Conservation (phyloP, 2,888 invertebrate species). For the Furcula furcula region DNA sequence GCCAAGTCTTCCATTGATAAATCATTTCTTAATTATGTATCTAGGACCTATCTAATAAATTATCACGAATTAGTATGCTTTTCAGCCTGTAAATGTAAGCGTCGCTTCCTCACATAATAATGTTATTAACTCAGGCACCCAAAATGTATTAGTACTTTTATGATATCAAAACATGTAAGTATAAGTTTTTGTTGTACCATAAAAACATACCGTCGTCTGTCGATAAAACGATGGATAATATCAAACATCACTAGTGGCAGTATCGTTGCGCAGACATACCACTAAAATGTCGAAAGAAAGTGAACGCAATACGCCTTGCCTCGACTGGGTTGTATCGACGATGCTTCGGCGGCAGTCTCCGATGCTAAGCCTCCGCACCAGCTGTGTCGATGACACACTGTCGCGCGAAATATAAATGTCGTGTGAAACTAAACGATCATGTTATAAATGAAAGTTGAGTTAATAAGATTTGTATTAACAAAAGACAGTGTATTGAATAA, state of each 20-base stretch:
- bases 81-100: no score
- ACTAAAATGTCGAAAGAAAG: conserved; percentile 76
- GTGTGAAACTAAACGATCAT: conserved; percentile 10
- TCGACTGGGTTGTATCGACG: conserved; percentile 15
- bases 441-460: conserved; percentile 19
- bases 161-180: no score
- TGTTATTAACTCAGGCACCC: no score
- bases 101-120: no score
- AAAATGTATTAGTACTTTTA: no score
- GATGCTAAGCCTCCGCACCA: conserved; percentile 35
- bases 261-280: conserved; percentile 54
- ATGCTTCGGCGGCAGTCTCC: conserved; percentile 36
- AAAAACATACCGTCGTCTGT: no score
- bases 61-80: no score
- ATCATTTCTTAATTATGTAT: no score
- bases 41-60: no score
- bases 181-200: no score
- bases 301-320: conserved; percentile 55
- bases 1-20: no score
- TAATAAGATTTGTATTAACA: background rate
- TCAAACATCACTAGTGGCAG: conserved; percentile 30
- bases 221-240: no score
- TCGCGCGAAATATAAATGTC: conserved; percentile 33
- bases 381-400: conserved; percentile 19
- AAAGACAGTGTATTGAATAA: conserved; percentile 9